Percentiles rank a stretch among this genome's conserved stretches.
phyloP scores from a whole-genome alignment of 1,140 invertebrate species.

The Venturia canescens region DNA sequence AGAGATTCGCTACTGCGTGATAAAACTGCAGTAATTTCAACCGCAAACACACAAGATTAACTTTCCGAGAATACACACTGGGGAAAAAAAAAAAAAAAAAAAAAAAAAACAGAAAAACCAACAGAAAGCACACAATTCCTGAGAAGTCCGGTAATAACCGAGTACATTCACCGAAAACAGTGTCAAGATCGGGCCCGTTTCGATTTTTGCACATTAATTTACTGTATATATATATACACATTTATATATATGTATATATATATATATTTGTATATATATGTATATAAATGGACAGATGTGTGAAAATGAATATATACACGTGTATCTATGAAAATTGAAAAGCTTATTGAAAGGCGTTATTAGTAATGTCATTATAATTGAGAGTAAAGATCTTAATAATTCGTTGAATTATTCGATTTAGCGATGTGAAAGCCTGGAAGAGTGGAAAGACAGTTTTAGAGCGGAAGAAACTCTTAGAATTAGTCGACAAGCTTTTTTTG shows the following conservation, averaged over 20 bases:
- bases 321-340: conserved; percentile 28
- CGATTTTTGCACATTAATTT: conserved; percentile 39
- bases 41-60: neutral
- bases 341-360: conserved; percentile 62
- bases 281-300: neutral
- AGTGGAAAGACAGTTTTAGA: neutral
- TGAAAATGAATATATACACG: no score
- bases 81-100: conserved; percentile 1
- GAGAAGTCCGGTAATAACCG: neutral
- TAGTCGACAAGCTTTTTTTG: conserved; percentile 25
- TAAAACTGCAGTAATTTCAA: neutral
- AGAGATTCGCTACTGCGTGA: neutral
- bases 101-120: neutral
- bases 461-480: conserved; percentile 8
- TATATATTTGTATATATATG: neutral
- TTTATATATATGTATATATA: neutral
- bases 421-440: neutral
- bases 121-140: neutral
- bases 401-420: conserved; percentile 58
- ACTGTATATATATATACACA: conserved; percentile 6
- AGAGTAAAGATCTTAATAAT: conserved; percentile 55
- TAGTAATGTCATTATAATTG: conserved; percentile 57
- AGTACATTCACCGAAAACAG: neutral
- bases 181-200: conserved; percentile 8
- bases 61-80: conserved; percentile 1